These are phyloP conservation scores for Drosophila atripex DNA, from an alignment of 2,888 invertebrate species.

Conservation along the genomic window DNA sequence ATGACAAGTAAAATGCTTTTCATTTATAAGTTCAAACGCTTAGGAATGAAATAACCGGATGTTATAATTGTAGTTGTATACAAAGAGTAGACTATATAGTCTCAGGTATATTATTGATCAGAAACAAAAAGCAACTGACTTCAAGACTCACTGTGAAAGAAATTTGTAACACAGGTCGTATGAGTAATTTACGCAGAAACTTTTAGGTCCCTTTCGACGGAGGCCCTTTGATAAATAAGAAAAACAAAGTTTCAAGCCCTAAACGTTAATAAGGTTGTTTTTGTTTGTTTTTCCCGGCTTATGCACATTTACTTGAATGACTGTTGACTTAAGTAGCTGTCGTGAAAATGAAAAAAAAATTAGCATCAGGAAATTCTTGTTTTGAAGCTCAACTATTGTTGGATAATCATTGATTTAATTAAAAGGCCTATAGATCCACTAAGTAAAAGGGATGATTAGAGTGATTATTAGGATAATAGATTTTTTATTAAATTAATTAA, in stretches of 20 bases:
- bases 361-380: neutral
- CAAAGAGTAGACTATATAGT: neutral
- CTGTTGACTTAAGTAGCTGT: neutral
- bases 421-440: neutral
- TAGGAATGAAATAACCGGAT: slow-evolving; percentile 1
- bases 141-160: neutral
- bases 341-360: slow-evolving; percentile 1
- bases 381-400: neutral
- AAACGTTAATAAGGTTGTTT: neutral
- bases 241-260: neutral
- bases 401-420: neutral
- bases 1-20: neutral
- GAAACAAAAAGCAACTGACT: neutral
- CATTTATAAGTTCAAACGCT: neutral
- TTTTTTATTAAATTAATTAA: no score
- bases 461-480: no score
- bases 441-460: neutral
- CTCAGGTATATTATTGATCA: neutral
- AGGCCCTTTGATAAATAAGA: neutral
- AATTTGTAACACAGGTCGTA: neutral
- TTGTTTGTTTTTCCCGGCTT: neutral
- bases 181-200: neutral
- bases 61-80: neutral
- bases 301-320: neutral
- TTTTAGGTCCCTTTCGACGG: neutral